Evolutionary conservation across 2,888 invertebrate genomes (phyloP), one percentile per base, ranked within the genome.

Genomic region (Saturnia pavonia): DNA sequence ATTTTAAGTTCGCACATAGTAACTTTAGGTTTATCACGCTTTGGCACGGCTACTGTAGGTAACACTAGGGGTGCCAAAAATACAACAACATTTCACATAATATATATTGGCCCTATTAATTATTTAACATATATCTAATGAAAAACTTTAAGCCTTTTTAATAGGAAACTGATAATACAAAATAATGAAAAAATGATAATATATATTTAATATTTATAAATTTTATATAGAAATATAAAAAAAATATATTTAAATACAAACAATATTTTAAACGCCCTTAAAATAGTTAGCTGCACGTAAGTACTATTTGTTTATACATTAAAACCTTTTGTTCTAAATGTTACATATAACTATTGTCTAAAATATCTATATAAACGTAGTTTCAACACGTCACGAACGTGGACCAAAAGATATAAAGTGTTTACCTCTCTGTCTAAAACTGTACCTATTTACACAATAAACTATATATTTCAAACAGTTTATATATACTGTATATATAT

Each of bases 11-110:
- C 60, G 22, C 45, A 69, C 45, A n/a, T 54, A n/a, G 54, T 54
- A 11, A 22, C 54, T 45, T 67, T 42, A 68, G 11, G 42, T 54
- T 51, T 22, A 66, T 67, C 66, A 67, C 51, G 70, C 70, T 70
- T 34, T 67, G 22, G 54, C 69, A 45, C 65, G 42, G 60, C 60
- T 42, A n/a, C 27, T 25, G 40, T 19, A 40, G 40, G 22, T 40
- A 40, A 65, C 34, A 65, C 19, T 40, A 25, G n/a, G 40, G 12
- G 65, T 40, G 65, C 65, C 34, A 65, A 40, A 65, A 11, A 34
- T n/a, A 65, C 19, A n/a, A 34, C 19, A 27, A 60, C 1, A 63
- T 63, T 40, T 40, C 4, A 65, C n/a, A 63, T 63, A 8, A 57
- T 54, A 60, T 27, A 14, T 60, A 60, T 60, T 60, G 12, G 25